A percentile compares a stretch with the other conserved stretches of the same genome.
Conservation (phyloP, 1,140 invertebrate species). For the Rhynchophorus ferrugineus region DNA sequence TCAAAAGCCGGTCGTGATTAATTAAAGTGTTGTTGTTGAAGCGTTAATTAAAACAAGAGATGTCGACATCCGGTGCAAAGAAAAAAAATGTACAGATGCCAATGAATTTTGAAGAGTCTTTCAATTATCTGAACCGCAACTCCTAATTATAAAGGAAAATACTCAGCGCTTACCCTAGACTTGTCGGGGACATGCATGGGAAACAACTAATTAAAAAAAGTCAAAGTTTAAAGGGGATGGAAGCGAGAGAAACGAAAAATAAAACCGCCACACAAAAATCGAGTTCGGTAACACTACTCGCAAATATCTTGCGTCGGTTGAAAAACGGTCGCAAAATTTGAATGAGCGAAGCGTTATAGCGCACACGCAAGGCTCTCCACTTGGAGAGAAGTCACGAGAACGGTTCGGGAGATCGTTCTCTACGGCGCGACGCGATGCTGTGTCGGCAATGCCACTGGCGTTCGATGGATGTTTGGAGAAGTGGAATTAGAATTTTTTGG, state of each 20-base stretch:
- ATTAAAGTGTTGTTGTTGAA: too few relatives aligned
- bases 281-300: not conserved
- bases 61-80: not conserved
- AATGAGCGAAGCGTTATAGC: not conserved
- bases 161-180: not conserved
- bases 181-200: not conserved
- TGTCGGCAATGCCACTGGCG: constrained; percentile 15
- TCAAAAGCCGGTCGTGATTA: too few relatives aligned
- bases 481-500: constrained; percentile 20
- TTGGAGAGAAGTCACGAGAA: not conserved
- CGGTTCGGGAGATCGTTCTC: not conserved
- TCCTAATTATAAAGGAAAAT: not conserved
- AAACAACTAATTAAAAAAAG: not conserved
- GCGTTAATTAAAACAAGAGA: too few relatives aligned
- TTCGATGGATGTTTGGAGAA: constrained; percentile 20
- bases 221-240: not conserved
- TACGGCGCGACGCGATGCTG: constrained; percentile 6
- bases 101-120: not conserved
- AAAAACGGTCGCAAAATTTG: not conserved
- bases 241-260: too few relatives aligned
- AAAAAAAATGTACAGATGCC: not conserved
- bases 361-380: not conserved
- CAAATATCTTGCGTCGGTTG: not conserved
- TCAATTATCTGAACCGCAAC: not conserved
- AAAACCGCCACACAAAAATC: not conserved